Evolutionary conservation across 37 sponge, comb jelly and placozoan species (phyloP), one percentile per base, ranked within the genome.

Genomic region (Spongia lamella): DNA sequence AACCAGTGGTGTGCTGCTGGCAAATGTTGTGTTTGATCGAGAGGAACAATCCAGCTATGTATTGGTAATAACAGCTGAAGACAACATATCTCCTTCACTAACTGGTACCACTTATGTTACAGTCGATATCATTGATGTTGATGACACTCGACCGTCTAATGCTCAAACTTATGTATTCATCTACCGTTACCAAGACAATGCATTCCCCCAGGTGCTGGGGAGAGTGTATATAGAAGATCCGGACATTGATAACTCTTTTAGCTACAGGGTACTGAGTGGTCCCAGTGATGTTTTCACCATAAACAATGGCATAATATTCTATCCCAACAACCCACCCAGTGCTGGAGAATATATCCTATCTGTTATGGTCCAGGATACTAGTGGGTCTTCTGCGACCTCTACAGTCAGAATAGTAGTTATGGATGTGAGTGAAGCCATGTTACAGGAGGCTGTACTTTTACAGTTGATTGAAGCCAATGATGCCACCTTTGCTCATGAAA

Each of bases 71-170:
- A 73, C 76, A n/a, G 91, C 91, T 1, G 50, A 31, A 61, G 91
- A 90, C 55, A 77, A 78, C 61, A 83, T 73, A 26, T 36, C 1
- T 36, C 91, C 91, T 25, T 53, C 79, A 31, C 67, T 82, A 26
- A 79, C 86, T 1, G 76, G 76, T 0, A 79, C 83, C 5, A 71
- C 87, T 1, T 56, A 52, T 17, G 57, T 90, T 1, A 68, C 79
- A 16, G 62, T 90, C 5, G 35, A 31, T 1, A 84, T 90, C 0
- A 40, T 20, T 11, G 91, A 90, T 57, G 52, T 82, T 29, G 82
- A 90, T 58, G 91, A 90, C 43, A 85, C 85, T 78, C 38, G 52
- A 17, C 86, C 91, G 0, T 31, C 51, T n/a, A 85, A 81, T 4
- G 81, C 64, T 1, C 62, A 73, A 5, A 70, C 84, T 20, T 43